A percentile compares a stretch with the other conserved stretches of the same genome.
Conservation (phyloP, 2,888 invertebrate genomes). For the Melipona beecheii region DNA sequence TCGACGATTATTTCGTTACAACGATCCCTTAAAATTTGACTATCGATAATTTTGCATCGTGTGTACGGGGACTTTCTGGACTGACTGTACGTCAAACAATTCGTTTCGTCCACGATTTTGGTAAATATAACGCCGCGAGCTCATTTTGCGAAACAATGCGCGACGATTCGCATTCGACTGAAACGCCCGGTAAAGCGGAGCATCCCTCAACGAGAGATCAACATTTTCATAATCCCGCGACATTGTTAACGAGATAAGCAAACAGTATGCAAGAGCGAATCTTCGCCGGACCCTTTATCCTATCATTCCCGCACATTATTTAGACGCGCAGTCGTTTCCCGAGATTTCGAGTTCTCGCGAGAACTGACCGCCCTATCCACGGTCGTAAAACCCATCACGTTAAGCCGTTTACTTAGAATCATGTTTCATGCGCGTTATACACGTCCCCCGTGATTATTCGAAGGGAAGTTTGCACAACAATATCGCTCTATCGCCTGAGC, state of each 20-base stretch:
- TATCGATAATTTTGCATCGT: too few relatives aligned
- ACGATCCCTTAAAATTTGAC: too few relatives aligned
- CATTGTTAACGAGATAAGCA: neutral
- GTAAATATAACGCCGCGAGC: neutral
- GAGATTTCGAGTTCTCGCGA: neutral
- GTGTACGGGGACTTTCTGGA: too few relatives aligned
- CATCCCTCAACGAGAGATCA: neutral
- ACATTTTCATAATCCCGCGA: neutral
- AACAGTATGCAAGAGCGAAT: neutral
- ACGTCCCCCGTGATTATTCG: neutral
- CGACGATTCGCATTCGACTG: neutral
- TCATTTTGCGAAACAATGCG: neutral
- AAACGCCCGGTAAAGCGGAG: neutral
- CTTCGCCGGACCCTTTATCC: neutral
- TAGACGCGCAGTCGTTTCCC: neutral
- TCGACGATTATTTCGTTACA: too few relatives aligned
- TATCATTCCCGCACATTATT: neutral
- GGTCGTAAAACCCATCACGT: constrained; percentile 10
- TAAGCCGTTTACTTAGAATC: constrained; percentile 27
- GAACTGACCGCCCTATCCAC: neutral
- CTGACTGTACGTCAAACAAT: too few relatives aligned
- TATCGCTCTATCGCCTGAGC: neutral
- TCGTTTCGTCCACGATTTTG: neutral
- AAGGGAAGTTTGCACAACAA: constrained; percentile 10
- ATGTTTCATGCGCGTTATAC: neutral